Evolutionary conservation across 2,113 vertebrate genomes (phyloP).

Genomic region (Barnardius zonarius): DNA sequence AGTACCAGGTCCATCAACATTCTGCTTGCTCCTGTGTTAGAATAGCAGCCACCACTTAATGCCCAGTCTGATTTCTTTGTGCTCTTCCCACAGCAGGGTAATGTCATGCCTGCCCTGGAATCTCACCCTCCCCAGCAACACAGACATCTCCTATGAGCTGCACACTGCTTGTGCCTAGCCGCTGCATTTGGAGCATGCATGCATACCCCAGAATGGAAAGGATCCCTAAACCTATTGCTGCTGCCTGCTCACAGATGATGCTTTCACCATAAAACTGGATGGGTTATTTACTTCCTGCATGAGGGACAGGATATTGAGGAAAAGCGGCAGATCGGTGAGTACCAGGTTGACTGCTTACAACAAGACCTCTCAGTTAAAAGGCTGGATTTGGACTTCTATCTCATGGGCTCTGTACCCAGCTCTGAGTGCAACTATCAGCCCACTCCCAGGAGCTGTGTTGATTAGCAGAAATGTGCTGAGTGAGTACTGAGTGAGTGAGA

Average conservation of each 20-base stretch:
- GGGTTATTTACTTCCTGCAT: background rate
- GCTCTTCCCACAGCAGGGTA: constrained; percentile 62
- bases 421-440: background rate
- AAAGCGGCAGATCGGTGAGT: background rate
- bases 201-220: background rate
- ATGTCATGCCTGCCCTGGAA: constrained; percentile 62
- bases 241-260: background rate
- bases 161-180: constrained; percentile 33
- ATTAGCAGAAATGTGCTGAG: background rate
- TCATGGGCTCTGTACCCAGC: background rate
- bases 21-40: background rate
- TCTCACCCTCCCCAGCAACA: constrained; percentile 47
- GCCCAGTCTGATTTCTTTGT: background rate
- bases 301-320: background rate
- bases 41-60: background rate
- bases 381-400: background rate
- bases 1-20: background rate
- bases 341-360: background rate
- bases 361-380: background rate
- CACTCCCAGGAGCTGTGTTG: background rate
- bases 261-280: background rate
- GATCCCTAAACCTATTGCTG: background rate
- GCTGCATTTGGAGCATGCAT: background rate
- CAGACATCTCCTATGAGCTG: background rate
- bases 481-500: background rate